phyloP scores from a whole-genome alignment of 2,113 vertebrate species.

The Edolisoma coerulescens region DNA sequence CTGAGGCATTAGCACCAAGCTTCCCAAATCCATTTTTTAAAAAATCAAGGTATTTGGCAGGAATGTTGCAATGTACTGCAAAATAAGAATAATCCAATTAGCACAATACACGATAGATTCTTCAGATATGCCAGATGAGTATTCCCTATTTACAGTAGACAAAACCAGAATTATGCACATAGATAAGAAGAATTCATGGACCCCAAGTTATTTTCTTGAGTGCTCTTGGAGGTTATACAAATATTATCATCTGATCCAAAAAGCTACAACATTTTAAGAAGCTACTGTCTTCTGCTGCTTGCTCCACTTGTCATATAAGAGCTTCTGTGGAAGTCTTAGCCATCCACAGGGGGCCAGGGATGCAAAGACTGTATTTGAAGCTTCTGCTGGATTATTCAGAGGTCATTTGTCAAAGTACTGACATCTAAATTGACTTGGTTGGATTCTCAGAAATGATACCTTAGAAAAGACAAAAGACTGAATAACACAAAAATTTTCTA shows the following conservation, averaged over 20 bases:
- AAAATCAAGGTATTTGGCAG: neutral
- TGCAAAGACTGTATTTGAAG: neutral
- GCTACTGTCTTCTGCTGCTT: neutral
- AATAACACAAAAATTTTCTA: neutral
- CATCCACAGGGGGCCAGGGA: neutral
- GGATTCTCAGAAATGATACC: constrained; percentile 44
- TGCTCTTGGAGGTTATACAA: neutral
- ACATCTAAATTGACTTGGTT: constrained; percentile 33
- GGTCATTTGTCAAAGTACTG: neutral
- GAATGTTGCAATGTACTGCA: neutral
- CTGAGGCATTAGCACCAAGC: neutral
- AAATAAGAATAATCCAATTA: neutral
- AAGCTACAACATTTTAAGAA: neutral
- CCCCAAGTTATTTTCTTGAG: constrained; percentile 22
- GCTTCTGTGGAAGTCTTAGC: neutral
- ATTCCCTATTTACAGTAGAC: neutral
- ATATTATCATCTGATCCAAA: neutral
- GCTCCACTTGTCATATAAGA: neutral
- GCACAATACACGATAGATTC: neutral
- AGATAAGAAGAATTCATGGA: constrained; percentile 44
- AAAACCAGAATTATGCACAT: neutral
- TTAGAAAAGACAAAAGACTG: neutral
- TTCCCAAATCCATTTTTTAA: neutral
- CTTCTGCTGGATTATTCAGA: neutral
- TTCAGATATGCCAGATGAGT: neutral